Conservation (phyloP, 2,797 vertebrate species). For the Neostethus bicornis region DNA sequence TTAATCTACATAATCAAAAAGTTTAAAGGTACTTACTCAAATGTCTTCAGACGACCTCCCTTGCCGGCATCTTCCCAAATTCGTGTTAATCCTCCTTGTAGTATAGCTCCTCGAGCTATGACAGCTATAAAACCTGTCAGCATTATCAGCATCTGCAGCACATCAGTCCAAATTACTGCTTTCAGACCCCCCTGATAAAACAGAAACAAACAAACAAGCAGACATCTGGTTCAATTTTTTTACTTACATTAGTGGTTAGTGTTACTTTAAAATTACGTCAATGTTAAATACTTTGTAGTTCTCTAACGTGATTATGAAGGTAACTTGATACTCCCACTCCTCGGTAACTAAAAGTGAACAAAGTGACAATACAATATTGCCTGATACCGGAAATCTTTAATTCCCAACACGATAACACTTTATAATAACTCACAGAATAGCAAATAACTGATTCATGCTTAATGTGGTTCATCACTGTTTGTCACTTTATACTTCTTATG, state of each 20-base stretch:
- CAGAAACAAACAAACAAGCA: not conserved
- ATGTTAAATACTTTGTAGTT: not conserved
- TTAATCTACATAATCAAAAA: too few relatives aligned
- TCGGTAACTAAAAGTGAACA: not conserved
- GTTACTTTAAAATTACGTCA: not conserved
- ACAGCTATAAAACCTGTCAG: constrained; percentile 88
- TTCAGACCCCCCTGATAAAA: constrained; percentile 89
- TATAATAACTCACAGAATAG: too few relatives aligned
- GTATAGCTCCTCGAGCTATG: constrained; percentile 81
- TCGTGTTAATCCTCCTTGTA: constrained; percentile 80
- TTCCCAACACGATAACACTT: too few relatives aligned
- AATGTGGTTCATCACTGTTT: too few relatives aligned
- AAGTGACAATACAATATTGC: too few relatives aligned
- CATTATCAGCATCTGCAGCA: constrained; percentile 89
- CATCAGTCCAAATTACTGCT: constrained; percentile 96
- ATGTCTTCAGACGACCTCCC: constrained; percentile 89
- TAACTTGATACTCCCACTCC: not conserved
- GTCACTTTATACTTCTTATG: too few relatives aligned
- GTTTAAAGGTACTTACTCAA: constrained; percentile 82
- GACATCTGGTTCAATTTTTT: too few relatives aligned
- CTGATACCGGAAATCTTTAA: too few relatives aligned
- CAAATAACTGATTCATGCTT: too few relatives aligned
- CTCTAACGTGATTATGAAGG: not conserved
- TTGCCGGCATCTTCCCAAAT: constrained; percentile 85
- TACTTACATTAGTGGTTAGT: too few relatives aligned